Evolutionary conservation across 2,888 invertebrate species (phyloP).

Genomic region (Adineta ricciae): DNA sequence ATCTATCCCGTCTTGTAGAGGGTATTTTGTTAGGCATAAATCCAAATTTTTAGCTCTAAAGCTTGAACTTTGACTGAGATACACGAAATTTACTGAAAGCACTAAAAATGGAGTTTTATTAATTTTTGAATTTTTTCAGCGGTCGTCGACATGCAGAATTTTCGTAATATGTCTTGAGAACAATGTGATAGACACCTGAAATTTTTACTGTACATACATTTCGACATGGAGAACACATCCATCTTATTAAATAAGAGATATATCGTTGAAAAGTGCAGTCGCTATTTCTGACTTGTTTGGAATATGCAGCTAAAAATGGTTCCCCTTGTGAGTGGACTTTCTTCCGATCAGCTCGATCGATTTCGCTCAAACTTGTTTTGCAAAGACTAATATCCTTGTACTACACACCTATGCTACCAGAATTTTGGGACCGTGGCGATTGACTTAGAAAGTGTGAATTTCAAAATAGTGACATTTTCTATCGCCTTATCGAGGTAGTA

Average conservation of each 20-base stretch:
- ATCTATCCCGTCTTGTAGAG: no score
- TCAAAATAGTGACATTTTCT: no score
- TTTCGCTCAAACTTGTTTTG: background rate
- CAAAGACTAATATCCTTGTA: background rate
- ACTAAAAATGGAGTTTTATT: background rate
- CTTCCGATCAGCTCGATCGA: background rate
- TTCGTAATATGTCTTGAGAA: background rate
- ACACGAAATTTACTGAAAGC: no score
- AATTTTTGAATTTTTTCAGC: background rate
- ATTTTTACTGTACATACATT: background rate
- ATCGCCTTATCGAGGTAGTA: background rate
- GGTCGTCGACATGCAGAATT: background rate
- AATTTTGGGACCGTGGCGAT: background rate
- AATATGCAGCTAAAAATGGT: background rate
- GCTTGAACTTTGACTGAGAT: no score
- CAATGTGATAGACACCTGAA: background rate
- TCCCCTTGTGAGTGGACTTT: background rate
- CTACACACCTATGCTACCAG: background rate
- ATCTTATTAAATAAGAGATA: background rate
- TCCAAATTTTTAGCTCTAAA: no score
- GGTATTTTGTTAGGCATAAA: no score
- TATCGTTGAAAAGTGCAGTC: background rate
- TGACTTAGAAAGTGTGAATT: background rate
- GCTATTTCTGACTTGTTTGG: background rate
- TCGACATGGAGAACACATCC: background rate